These are phyloP conservation scores for Scaptomyza graminum DNA, from an alignment of 1,140 invertebrate genomes.

Conservation along the genomic window DNA sequence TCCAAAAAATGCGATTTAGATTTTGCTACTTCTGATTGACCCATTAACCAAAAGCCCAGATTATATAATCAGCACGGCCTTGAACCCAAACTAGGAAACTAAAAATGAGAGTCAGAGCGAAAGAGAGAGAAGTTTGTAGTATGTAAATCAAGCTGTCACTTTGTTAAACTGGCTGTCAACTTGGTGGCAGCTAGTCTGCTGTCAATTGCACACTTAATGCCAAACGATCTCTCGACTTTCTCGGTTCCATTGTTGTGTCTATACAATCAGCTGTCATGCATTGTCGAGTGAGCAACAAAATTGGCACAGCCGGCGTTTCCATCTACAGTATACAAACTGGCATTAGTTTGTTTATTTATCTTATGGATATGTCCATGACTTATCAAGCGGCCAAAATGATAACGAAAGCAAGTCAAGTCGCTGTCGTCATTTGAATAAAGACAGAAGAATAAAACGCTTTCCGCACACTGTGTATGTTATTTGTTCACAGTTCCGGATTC, in stretches of 20 bases:
- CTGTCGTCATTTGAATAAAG: constrained; percentile 63
- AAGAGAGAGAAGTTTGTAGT: too few relatives aligned
- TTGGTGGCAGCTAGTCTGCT: constrained; percentile 11
- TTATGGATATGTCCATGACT: constrained; percentile 79
- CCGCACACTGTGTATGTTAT: constrained; percentile 28
- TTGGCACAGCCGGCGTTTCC: constrained; percentile 21
- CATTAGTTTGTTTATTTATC: constrained; percentile 48
- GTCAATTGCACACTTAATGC: constrained; percentile 71
- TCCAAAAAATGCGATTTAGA: background rate
- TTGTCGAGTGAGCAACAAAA: constrained; percentile 45
- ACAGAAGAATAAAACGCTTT: constrained; percentile 40
- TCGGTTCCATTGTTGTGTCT: constrained; percentile 57
- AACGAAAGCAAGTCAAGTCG: constrained; percentile 47
- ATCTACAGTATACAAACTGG: background rate
- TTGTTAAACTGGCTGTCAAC: background rate
- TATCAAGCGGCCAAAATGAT: constrained; percentile 78
- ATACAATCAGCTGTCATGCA: constrained; percentile 46
- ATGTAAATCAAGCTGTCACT: constrained; percentile 16
- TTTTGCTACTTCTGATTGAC: constrained; percentile 34
- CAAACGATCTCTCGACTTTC: constrained; percentile 26
- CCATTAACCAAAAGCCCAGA: constrained; percentile 57
- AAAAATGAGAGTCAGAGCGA: background rate
- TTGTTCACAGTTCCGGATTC: constrained; percentile 69
- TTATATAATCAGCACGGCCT: constrained; percentile 20
- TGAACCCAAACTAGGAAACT: constrained; percentile 14